A percentile compares a stretch with the other conserved stretches of the same genome.
phyloP scores from a whole-genome alignment of 2,113 vertebrate species.

The Pogona vitticeps region DNA sequence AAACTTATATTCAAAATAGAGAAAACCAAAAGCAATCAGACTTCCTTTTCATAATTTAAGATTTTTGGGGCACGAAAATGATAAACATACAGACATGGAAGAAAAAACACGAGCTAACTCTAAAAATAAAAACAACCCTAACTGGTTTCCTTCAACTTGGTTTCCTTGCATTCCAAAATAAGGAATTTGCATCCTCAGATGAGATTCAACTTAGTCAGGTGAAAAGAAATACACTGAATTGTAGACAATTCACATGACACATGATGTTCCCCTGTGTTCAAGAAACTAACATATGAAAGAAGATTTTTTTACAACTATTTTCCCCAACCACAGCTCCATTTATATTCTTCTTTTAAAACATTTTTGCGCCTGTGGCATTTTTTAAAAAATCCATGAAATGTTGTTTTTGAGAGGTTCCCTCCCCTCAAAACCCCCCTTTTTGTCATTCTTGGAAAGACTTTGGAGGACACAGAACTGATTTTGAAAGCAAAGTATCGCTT shows the following conservation, averaged over 20 bases:
- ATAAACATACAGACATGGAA: background rate
- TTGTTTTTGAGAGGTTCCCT: background rate
- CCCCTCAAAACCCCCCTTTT: background rate
- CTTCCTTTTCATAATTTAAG: background rate
- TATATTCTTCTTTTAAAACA: background rate
- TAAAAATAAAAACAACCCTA: background rate
- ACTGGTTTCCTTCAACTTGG: background rate
- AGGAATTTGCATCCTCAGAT: background rate
- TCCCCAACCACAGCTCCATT: background rate
- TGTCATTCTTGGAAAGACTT: background rate
- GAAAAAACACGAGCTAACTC: background rate
- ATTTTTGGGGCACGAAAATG: background rate
- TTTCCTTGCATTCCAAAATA: background rate
- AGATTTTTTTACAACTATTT: background rate
- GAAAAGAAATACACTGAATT: background rate
- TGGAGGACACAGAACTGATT: background rate
- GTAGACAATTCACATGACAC: background rate
- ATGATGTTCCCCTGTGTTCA: background rate
- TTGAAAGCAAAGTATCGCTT: background rate
- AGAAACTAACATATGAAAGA: background rate
- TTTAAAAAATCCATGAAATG: background rate
- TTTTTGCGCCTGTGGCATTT: background rate
- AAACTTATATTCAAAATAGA: background rate
- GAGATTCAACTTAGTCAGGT: background rate
- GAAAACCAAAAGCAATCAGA: background rate